Evolutionary conservation across 2,797 vertebrate genomes (phyloP), one percentile per base, ranked within the genome.

Genomic region (Staurois parvus): DNA sequence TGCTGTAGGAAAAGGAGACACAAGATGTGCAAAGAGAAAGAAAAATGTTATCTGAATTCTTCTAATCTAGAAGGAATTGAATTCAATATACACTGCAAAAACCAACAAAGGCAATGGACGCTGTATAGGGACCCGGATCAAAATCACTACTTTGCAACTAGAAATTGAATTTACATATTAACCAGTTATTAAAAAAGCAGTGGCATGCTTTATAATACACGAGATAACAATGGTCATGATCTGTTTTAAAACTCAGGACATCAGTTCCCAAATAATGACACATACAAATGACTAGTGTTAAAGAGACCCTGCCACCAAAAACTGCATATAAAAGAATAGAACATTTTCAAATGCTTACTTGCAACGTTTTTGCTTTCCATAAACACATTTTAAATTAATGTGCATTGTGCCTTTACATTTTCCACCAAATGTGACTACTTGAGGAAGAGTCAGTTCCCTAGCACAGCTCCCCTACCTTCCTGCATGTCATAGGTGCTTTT

Each of bases 31-130:
- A 79, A 79, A 67, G 62, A 45, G 24, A 28, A 79, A 34, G 17
- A 67, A 79, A 77, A 40, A 79, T 68, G 62, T 42, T 79, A 79
- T 79, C 76, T 66, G 62, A 37, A 79, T 45, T 66, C 45, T 67
- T 79, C 37, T 37, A 79, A 79, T 79, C 59, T 79, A 37, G 76
- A 66, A 79, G 76, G 76, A 79, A 67, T 79, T 79, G 11, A 17
- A 78, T 78, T 66, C 32, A 67, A 79, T 79, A 67, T 79, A 30
- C 40, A 42, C 15, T 30, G 62, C 42, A 42, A 79, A 30, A 68
- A 79, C 48, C 76, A 68, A 48, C 59, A 79, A 79, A 79, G 40
- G 77, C 34, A 68, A 79, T 79, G 29, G 24, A 30, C 24, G 67
- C 59, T 79, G 42, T 68, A 67, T 26, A 21, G 64, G 59, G 17